Percentiles rank a stretch among this genome's conserved stretches.
phyloP scores from a whole-genome alignment of 2,797 vertebrate species.

The Crocodylus rhombifer region DNA sequence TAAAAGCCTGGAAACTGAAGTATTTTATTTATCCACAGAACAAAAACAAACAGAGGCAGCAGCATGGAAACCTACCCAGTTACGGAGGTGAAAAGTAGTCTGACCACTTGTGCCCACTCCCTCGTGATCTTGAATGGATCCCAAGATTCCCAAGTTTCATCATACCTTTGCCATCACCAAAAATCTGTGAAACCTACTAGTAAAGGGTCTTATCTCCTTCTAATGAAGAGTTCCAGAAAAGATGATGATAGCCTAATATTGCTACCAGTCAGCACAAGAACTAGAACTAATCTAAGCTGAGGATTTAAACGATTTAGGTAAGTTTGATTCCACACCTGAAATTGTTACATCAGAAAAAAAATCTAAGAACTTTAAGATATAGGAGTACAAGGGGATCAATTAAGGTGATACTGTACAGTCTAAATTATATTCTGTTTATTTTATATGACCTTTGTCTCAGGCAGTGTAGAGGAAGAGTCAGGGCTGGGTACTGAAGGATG shows the following conservation, averaged over 20 bases:
- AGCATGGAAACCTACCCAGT: background rate
- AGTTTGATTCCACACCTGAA: background rate
- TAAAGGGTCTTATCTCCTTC: background rate
- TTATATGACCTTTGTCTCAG: background rate
- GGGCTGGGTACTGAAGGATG: background rate
- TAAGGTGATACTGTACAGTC: background rate
- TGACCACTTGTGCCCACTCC: background rate
- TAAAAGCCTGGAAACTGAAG: background rate
- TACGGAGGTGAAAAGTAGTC: background rate
- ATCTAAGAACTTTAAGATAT: background rate
- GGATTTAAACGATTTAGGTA: background rate
- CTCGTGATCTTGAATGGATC: background rate
- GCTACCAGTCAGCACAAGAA: background rate
- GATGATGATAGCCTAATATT: background rate
- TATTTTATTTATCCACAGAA: background rate
- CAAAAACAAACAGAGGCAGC: background rate
- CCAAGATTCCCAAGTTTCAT: background rate
- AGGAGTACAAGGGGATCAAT: background rate
- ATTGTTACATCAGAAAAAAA: background rate
- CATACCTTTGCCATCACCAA: background rate
- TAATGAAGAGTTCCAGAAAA: background rate
- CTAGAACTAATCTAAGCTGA: background rate
- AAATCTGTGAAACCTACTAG: background rate
- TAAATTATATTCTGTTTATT: background rate
- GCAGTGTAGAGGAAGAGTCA: background rate